Base-by-base conservation (phyloP, 2,797 vertebrate genomes). In the Artibeus jamaicensis region DNA sequence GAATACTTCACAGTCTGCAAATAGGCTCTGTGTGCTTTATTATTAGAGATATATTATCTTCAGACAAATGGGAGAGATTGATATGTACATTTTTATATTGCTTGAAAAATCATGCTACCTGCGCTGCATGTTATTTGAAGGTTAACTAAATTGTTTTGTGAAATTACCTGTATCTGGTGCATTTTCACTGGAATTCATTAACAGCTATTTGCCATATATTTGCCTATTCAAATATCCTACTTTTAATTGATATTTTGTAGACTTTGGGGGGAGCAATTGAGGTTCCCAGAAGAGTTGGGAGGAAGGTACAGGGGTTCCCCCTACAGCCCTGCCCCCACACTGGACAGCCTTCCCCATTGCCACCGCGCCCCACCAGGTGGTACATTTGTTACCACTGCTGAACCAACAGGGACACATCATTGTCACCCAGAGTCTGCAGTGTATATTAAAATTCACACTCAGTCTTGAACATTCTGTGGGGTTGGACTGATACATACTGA, bases 231-330 rank as follows among this genome's bases (percentile, higher is more conserved):
- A 34, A 46, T 73, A 67, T 29, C 77, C 14, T 34, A 50, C 5
- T 86, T 94, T 44, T 44, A 48, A 78, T 62, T 89, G 70, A 71
- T 65, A 29, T 93, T 87, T 42, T 81, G n/a, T 50, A 53, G 34
- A 50, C 16, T 34, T 65, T 73, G 5, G 5, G 6, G 53, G 5
- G 18, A 24, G 48, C 12, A 39, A 2, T 62, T 32, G 62, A 24
- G 37, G 32, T 19, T 70, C 29, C 26, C 48, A 16, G 42, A 10
- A 16, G 15, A n/a, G 16, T 15, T 15, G 59, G 26, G 29, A 37
- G 29, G 29, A 77, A 57, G 39, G 37, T 39, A 57, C 73, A 79
- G 42, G 15, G 26, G 59, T 39, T 70, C 29, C 19, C 39, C 24
- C 46, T 57, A 9, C 1, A 0, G 14, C n/a, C 12, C 26, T 12